A percentile compares a stretch with the other conserved stretches of the same genome.
phyloP scores from a whole-genome alignment of 2,797 vertebrate genomes.

The Schizopygopsis malacanthus region DNA sequence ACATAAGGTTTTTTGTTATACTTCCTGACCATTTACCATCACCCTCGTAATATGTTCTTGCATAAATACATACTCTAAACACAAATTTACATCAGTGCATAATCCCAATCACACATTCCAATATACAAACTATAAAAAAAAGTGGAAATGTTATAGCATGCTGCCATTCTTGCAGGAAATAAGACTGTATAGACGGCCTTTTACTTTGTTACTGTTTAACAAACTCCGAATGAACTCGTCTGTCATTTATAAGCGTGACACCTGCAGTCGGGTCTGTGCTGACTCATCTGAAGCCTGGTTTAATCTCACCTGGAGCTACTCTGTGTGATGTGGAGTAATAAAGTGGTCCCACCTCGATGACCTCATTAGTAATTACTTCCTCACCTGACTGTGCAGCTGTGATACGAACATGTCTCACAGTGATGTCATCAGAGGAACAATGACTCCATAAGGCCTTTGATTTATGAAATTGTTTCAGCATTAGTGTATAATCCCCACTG shows the following conservation, averaged over 20 bases:
- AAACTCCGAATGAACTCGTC: background rate
- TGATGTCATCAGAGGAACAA: slow-evolving; percentile 26
- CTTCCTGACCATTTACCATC: too few species aligned
- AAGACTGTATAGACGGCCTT: slow-evolving; percentile 3
- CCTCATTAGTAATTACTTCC: slow-evolving; percentile 25
- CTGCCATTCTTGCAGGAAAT: background rate
- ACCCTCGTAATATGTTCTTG: too few species aligned
- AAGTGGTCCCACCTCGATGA: slow-evolving; percentile 13
- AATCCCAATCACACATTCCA: background rate
- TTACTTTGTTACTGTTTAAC: slow-evolving; percentile 22
- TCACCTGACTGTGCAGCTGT: slow-evolving; percentile 13
- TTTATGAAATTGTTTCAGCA: background rate
- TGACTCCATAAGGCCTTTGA: background rate
- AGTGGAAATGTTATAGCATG: background rate
- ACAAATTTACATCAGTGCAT: background rate
- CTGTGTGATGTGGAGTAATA: slow-evolving; percentile 15
- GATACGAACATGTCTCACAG: background rate
- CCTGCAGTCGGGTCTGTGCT: slow-evolving; percentile 48
- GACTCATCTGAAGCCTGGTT: slow-evolving; percentile 47
- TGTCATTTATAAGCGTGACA: slow-evolving; percentile 42
- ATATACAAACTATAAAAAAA: background rate
- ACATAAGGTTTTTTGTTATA: too few species aligned
- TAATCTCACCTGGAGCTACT: slow-evolving; percentile 36
- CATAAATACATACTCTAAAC: background rate
- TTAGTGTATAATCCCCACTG: background rate